Evolutionary conservation across 2,888 invertebrate genomes (phyloP).

Genomic region (Macrostomum cliftonense): DNA sequence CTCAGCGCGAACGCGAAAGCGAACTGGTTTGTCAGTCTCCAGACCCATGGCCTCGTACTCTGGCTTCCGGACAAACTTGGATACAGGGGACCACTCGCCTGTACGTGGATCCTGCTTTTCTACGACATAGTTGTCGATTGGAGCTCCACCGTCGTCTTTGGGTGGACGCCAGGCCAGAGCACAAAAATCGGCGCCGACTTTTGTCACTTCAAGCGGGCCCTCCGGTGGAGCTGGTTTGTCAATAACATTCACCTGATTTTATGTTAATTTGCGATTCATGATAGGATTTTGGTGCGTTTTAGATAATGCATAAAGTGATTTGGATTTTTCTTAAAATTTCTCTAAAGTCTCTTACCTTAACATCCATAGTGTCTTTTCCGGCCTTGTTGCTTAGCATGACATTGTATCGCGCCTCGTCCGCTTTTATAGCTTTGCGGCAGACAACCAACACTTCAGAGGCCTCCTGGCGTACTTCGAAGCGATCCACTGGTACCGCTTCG

Average conservation of each 20-base stretch:
- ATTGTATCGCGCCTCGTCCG: constrained; percentile 78
- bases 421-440: constrained; percentile 60
- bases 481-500: constrained; percentile 57
- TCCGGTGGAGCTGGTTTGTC: constrained; percentile 59
- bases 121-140: constrained; percentile 87
- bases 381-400: constrained; percentile 70
- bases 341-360: constrained; percentile 59
- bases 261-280: no score
- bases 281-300: no score
- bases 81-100: constrained; percentile 44
- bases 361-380: constrained; percentile 73
- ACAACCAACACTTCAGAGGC: constrained; percentile 25
- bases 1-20: constrained; percentile 86
- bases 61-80: constrained; percentile 61
- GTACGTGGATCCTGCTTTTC: constrained; percentile 66
- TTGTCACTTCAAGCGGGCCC: constrained; percentile 72
- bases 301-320: no score
- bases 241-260: constrained; percentile 42
- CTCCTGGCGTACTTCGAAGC: constrained; percentile 52
- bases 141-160: constrained; percentile 73
- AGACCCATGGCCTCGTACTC: constrained; percentile 85
- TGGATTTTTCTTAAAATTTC: no score
- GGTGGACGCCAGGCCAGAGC: constrained; percentile 48
- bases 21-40: constrained; percentile 55
- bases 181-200: constrained; percentile 86